These are phyloP conservation scores for Uropetala carovei DNA, from an alignment of 2,888 invertebrate genomes.

Conservation along the genomic window DNA sequence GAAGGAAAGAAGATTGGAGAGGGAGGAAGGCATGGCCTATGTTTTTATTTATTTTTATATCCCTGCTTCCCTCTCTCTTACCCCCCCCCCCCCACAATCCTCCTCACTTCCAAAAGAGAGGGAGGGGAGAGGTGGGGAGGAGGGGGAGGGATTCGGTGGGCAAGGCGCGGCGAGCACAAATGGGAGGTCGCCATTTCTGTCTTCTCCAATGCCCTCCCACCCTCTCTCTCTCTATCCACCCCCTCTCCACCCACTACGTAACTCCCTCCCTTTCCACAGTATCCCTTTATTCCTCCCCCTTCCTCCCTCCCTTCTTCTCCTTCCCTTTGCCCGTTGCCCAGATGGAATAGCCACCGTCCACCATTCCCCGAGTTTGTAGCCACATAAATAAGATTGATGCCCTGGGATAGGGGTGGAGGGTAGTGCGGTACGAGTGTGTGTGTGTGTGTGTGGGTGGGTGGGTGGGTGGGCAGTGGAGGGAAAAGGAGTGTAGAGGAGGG, in stretches of 20 bases:
- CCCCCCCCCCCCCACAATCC: background rate
- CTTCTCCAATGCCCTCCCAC: slow-evolving; percentile 62
- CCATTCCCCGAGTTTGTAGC: slow-evolving; percentile 74
- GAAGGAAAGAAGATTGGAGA: background rate
- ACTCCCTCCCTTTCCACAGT: slow-evolving; percentile 69
- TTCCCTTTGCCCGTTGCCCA: slow-evolving; percentile 26
- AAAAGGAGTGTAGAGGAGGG: background rate
- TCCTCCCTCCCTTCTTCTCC: slow-evolving; percentile 58
- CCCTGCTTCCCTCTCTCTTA: slow-evolving; percentile 22
- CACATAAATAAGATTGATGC: slow-evolving; percentile 76
- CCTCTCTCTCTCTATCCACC: background rate
- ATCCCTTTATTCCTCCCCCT: slow-evolving; percentile 72
- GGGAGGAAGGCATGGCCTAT: background rate
- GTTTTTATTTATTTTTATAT: slow-evolving; percentile 62
- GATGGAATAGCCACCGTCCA: slow-evolving; percentile 67
- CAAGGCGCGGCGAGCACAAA: slow-evolving; percentile 30
- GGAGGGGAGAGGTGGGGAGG: background rate
- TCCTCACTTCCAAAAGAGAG: background rate
- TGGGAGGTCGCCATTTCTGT: slow-evolving; percentile 64
- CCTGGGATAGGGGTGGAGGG: slow-evolving; percentile 66
- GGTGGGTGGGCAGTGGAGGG: background rate
- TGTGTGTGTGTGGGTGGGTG: background rate
- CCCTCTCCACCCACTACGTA: background rate
- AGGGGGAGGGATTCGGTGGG: background rate
- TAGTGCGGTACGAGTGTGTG: background rate